phyloP scores from a whole-genome alignment of 2,888 invertebrate species.

The Melanargia galathea region DNA sequence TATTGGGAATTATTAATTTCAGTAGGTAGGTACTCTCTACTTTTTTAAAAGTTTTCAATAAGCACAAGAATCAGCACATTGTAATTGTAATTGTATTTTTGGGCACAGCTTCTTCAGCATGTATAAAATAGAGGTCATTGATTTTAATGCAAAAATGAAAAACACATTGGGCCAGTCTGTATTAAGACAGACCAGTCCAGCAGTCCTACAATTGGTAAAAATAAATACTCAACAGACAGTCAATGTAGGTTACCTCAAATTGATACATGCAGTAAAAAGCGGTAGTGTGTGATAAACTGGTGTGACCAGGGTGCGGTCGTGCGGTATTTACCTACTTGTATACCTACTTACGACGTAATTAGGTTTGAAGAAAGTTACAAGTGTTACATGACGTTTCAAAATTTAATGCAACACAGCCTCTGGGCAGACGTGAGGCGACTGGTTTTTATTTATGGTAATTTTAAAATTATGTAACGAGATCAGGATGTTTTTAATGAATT shows the following conservation, averaged over 20 bases:
- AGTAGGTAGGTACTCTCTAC: too few species aligned
- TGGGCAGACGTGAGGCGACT: conserved; percentile 21
- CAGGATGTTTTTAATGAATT: conserved; percentile 23
- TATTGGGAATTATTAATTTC: too few species aligned
- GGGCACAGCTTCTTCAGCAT: too few species aligned
- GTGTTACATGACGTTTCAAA: conserved; percentile 36
- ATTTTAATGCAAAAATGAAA: too few species aligned
- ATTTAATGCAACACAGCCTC: conserved; percentile 28
- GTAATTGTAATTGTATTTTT: too few species aligned
- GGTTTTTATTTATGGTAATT: conserved; percentile 32
- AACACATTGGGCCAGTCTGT: background rate
- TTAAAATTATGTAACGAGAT: conserved; percentile 33
- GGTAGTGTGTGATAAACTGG: conserved; percentile 22
- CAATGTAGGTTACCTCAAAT: conserved; percentile 31
- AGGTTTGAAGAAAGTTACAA: conserved; percentile 34
- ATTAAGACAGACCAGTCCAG: background rate
- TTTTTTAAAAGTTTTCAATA: too few species aligned
- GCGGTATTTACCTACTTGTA: conserved; percentile 35
- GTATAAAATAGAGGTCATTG: too few species aligned
- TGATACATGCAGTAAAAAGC: conserved; percentile 15
- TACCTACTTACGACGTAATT: conserved; percentile 33
- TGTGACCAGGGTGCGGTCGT: conserved; percentile 29
- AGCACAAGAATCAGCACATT: too few species aligned
- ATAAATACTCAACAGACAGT: conserved; percentile 2
- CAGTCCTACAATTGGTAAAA: conserved; percentile 3